These are phyloP conservation scores for Iselma pallidipennis DNA, from an alignment of 2,888 invertebrate genomes.

Conservation along the genomic window DNA sequence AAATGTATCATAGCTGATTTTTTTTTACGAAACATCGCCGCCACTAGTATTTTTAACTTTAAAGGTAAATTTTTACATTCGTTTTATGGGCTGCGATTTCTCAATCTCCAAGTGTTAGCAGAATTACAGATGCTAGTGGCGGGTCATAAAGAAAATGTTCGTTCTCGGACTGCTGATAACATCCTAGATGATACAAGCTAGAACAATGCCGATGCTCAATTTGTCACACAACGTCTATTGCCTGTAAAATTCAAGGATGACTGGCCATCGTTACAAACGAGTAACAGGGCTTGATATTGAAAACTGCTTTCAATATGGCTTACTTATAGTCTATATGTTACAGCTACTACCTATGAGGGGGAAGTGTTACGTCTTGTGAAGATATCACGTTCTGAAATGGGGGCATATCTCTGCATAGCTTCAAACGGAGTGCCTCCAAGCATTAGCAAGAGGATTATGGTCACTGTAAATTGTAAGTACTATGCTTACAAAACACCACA, in stretches of 20 bases:
- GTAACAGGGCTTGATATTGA: constrained; percentile 29
- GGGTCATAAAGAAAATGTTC: constrained; percentile 36
- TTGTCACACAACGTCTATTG: constrained; percentile 29
- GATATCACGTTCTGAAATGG: constrained; percentile 87
- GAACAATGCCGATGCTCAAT: constrained; percentile 36
- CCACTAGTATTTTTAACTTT: constrained; percentile 38
- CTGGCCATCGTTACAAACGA: constrained; percentile 13
- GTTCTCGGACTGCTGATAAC: constrained; percentile 37
- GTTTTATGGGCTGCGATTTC: constrained; percentile 37
- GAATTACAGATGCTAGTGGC: constrained; percentile 40
- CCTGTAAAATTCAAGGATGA: constrained; percentile 24
- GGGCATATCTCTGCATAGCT: constrained; percentile 88
- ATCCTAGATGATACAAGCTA: constrained; percentile 27
- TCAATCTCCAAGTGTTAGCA: constrained; percentile 39
- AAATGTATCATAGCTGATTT: constrained; percentile 37
- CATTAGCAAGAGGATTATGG: constrained; percentile 84
- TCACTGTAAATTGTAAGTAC: constrained; percentile 89
- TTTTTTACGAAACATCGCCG: constrained; percentile 12
- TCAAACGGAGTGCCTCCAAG: constrained; percentile 87
- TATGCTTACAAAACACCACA: constrained; percentile 13
- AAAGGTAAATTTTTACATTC: constrained; percentile 39
- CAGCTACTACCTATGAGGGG: constrained; percentile 73
- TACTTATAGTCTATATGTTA: constrained; percentile 37
- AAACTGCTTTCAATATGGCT: constrained; percentile 25
- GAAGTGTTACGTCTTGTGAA: constrained; percentile 76